Evolutionary conservation across 2,888 invertebrate species (phyloP), one percentile per base, ranked within the genome.

Genomic region (Drosophila borborema): DNA sequence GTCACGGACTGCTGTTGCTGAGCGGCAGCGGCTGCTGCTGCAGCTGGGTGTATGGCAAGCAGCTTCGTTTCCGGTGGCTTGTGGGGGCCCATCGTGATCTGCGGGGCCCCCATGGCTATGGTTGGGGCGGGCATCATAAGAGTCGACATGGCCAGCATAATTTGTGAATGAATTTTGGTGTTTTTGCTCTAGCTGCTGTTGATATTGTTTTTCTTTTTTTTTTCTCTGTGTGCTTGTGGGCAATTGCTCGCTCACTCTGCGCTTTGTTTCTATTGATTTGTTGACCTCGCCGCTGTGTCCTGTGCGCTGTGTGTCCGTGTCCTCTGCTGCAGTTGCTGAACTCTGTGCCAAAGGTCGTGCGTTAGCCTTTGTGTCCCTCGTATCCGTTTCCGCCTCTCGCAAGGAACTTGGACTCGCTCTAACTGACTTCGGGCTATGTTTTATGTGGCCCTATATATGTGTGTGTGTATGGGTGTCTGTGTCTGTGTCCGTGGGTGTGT

Each of bases 61-160:
- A 93, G 80, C 87, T 93, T 93, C 55, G 93, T 91, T 92, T 93
- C 93, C 90, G 93, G 93, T 82, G 93, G 93, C 89, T 93, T 93
- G 83, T 93, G 93, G 63, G 92, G 91, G 56, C 92, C 93, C 89
- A 93, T 93, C 66, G 93, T 91, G 67, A 93, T 91, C 89, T 92
- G 93, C 70, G 93, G 93, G 72, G 92, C 92, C 83, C 93, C 93
- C 90, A 93, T 90, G 72, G 93, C 91, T 91, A 93, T 93, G 76
- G 93, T 92, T 79, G 93, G 93, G 73, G 93, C 93, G 79, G 93
- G 93, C 93, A 93, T 93, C 93, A 93, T 93, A 81, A 93, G 86
- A 84, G 93, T 93, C 90, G 93, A 93, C 93, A 93, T 93, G 72
- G 93, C 92, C 92, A 93, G 91, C 93, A 93, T 93, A 77, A 91